Evolutionary conservation across 2,888 invertebrate genomes (phyloP).

Genomic region (Tanytarsus gracilentus): DNA sequence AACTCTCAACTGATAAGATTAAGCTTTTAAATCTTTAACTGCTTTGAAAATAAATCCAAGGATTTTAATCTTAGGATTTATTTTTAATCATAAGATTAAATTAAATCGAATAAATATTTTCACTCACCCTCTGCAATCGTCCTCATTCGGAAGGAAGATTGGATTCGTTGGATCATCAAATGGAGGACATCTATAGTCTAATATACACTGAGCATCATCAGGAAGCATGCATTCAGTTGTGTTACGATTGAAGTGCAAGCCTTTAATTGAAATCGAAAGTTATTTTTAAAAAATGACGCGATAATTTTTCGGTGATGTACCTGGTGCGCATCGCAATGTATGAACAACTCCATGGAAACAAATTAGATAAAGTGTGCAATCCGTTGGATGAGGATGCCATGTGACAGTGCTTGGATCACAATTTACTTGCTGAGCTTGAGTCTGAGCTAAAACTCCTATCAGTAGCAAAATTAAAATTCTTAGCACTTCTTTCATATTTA

Average conservation of each 20-base stretch:
- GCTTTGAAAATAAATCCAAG: too few relatives aligned
- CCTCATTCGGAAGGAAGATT: neutral
- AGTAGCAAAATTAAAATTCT: neutral
- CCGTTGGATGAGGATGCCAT: neutral
- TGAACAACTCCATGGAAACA: neutral
- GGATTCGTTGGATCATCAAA: neutral
- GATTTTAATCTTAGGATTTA: too few relatives aligned
- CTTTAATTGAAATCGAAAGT: too few relatives aligned
- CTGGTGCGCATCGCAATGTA: neutral
- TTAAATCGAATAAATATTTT: neutral
- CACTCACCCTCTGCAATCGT: neutral
- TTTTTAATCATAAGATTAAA: too few relatives aligned
- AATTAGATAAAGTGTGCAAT: neutral
- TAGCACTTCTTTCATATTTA: too few relatives aligned
- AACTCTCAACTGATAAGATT: too few relatives aligned
- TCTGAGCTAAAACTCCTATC: neutral
- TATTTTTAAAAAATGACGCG: too few relatives aligned
- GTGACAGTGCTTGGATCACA: neutral
- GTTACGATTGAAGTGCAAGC: neutral
- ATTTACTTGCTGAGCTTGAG: neutral
- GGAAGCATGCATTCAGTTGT: neutral
- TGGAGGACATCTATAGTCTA: neutral
- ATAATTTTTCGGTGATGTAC: too few relatives aligned
- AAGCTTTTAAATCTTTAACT: too few relatives aligned
- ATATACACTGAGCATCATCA: neutral